Base-by-base conservation (phyloP, 2,113 vertebrate genomes). In the Xiphophorus maculatus region DNA sequence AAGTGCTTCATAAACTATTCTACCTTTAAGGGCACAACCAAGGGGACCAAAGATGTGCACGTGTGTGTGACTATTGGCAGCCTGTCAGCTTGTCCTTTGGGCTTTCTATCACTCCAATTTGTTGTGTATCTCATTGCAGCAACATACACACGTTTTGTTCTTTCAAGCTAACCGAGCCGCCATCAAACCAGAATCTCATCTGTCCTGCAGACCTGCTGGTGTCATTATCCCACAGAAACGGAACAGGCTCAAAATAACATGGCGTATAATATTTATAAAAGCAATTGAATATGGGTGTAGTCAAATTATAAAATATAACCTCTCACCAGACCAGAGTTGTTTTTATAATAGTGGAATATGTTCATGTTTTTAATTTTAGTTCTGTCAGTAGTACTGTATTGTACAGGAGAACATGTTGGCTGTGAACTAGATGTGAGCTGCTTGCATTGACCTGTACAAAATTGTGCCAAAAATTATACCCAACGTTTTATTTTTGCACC, bases 1-100 rank as follows among this genome's bases (percentile, higher is more conserved):
- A 89, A 87, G 88, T 87, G 89, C 88, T 91, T 78, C 68, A 79
- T 69, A 65, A 82, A 89, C 51, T 25, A 75, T 61, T 29, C 51
- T 37, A 85, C 77, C 77, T 79, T 84, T 67, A 76, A 82, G 63
- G 71, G 86, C 84, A 81, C 87, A 79, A 40, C 73, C 81, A 35
- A 77, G 73, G 83, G 84, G 80, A 88, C 85, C 84, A 81, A 83
- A 63, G 28, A 65, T 68, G 71, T 71, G 71, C 75, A 66, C 29
- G 51, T 27, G 66, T 28, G 61, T 54, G 66, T 63, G 48, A 37
- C 10, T 37, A 10, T 76, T 44, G 40, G 6, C 29, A 64, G 65
- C 71, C 74, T 81, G 61, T 9, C 28, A 69, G 13, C 27, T 44
- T 82, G 90, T 83, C 63, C 76, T 71, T 69, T 11, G 58, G 60